Percentiles rank a stretch among this genome's conserved stretches.
phyloP scores from a whole-genome alignment of 2,797 vertebrate species.

The Mormyrops boulengeri region DNA sequence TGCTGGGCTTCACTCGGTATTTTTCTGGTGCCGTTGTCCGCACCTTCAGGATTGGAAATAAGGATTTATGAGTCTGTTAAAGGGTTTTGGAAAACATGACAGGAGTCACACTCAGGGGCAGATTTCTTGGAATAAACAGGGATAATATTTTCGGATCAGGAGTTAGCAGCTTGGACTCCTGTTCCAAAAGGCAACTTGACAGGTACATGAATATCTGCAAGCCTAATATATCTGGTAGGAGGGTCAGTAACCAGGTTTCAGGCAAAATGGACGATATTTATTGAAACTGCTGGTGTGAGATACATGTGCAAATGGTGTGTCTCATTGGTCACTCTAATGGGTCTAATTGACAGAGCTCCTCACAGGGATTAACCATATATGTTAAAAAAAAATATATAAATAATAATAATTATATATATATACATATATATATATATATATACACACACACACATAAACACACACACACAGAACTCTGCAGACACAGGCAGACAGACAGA shows the following conservation, averaged over 20 bases:
- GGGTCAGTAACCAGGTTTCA: background rate
- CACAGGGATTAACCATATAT: no score
- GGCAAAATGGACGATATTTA: background rate
- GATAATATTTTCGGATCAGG: background rate
- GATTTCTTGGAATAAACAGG: background rate
- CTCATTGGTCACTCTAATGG: no score
- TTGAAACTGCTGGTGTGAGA: background rate
- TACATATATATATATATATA: no score
- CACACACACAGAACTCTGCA: background rate
- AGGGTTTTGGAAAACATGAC: background rate
- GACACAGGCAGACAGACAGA: background rate
- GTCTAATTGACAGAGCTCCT: no score
- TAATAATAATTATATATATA: no score
- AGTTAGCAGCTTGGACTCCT: background rate
- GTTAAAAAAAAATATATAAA: no score
- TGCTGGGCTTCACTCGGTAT: slow-evolving; percentile 75
- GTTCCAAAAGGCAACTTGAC: background rate
- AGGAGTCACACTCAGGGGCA: background rate
- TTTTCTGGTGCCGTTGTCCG: slow-evolving; percentile 76
- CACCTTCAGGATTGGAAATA: slow-evolving; percentile 50
- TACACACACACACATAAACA: background rate
- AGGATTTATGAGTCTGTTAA: background rate
- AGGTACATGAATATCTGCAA: background rate
- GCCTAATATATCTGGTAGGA: background rate
- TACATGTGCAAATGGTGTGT: background rate